Conservation (phyloP, 2,888 invertebrate genomes). For the Diaperis boleti region DNA sequence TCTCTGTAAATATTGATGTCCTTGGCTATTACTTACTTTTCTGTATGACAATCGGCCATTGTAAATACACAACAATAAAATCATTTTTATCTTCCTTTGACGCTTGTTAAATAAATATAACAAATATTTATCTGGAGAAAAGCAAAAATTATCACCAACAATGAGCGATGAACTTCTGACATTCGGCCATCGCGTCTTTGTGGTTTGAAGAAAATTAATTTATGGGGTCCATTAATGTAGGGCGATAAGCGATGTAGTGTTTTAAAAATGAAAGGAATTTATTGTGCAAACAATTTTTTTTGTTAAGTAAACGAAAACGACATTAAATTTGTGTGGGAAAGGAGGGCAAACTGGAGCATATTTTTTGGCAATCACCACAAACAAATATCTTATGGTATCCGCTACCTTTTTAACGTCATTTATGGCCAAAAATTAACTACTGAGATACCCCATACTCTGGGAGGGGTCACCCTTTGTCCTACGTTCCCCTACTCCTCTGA, state of each 20-base stretch:
- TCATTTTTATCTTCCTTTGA: not conserved
- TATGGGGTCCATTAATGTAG: not conserved
- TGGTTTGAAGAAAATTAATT: not conserved
- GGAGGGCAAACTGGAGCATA: too few relatives aligned
- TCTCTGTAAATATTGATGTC: constrained; percentile 6
- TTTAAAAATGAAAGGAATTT: too few relatives aligned
- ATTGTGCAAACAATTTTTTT: too few relatives aligned
- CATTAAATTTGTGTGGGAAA: too few relatives aligned
- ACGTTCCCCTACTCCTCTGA: not conserved
- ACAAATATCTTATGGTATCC: too few relatives aligned
- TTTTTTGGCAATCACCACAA: too few relatives aligned
- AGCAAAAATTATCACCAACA: constrained; percentile 9
- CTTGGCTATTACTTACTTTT: constrained; percentile 10
- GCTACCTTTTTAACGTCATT: too few relatives aligned
- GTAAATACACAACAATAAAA: constrained; percentile 7
- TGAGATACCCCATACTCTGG: too few relatives aligned
- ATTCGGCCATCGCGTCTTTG: not conserved
- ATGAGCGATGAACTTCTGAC: constrained; percentile 23
- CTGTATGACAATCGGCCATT: not conserved
- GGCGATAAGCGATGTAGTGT: not conserved
- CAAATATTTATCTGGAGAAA: too few relatives aligned
- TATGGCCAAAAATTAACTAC: too few relatives aligned
- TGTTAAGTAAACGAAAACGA: too few relatives aligned
- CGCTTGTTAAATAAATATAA: not conserved
- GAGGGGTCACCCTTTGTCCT: not conserved